Percentiles rank a stretch among this genome's conserved stretches.
Conservation (phyloP, 92 coral and sea anemone genomes). For the Palythoa caribaeorum region DNA sequence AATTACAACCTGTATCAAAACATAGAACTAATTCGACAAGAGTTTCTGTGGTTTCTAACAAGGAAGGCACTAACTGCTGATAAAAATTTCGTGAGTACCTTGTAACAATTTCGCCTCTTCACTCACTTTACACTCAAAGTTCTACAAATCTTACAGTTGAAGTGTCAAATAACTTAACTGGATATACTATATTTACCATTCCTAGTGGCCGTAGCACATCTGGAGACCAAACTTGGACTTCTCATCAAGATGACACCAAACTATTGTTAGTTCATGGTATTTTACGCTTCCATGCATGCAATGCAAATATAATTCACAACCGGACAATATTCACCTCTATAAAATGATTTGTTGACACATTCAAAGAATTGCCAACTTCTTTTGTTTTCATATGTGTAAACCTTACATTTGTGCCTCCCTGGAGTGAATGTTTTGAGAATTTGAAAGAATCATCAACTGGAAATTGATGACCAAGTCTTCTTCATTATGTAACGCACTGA, state of each 20-base stretch:
- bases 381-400: background rate
- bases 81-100: no score
- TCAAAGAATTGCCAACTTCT: background rate
- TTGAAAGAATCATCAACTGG: background rate
- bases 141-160: background rate
- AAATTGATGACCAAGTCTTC: background rate
- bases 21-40: background rate
- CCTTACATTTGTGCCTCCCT: background rate
- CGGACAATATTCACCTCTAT: background rate
- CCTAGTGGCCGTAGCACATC: background rate
- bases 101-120: no score
- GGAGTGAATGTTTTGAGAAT: background rate
- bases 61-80: no score
- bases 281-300: slow-evolving; percentile 14
- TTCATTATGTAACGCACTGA: background rate
- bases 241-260: slow-evolving; percentile 10
- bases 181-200: background rate
- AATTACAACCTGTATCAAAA: background rate
- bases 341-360: slow-evolving; percentile 4
- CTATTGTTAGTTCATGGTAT: background rate
- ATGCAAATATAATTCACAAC: slow-evolving; percentile 1
- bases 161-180: background rate
- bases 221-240: background rate
- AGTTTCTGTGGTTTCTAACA: background rate
- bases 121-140: no score